Percentiles rank a stretch among this genome's conserved stretches.
These are phyloP conservation scores for Thecocarcelia acutangulata DNA, from an alignment of 2,888 invertebrate genomes.

Conservation along the genomic window DNA sequence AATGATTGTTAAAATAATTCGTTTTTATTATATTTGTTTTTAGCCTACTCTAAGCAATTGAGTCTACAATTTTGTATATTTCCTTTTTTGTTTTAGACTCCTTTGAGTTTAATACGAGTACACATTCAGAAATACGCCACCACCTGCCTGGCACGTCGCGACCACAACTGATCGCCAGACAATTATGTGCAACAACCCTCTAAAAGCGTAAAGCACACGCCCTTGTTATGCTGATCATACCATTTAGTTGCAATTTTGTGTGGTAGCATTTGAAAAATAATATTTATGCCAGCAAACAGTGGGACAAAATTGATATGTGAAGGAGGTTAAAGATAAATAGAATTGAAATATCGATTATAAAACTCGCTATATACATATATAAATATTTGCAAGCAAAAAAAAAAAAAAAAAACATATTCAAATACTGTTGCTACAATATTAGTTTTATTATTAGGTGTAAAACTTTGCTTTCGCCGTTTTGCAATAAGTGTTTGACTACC, in stretches of 20 bases:
- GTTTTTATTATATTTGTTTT: not conserved
- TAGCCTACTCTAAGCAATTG: slow-evolving; percentile 18
- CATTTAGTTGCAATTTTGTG: slow-evolving; percentile 41
- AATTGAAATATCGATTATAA: too few relatives aligned
- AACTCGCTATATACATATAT: too few relatives aligned
- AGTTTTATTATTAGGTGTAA: too few relatives aligned
- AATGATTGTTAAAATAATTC: slow-evolving; percentile 46
- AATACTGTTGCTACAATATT: too few relatives aligned
- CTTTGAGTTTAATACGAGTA: slow-evolving; percentile 35
- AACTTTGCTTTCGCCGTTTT: too few relatives aligned
- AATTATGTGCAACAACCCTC: slow-evolving; percentile 55
- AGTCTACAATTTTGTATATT: slow-evolving; percentile 40
- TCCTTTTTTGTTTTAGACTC: slow-evolving; percentile 29
- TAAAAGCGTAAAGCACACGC: slow-evolving; percentile 56
- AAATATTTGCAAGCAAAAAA: too few relatives aligned
- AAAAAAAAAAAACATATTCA: too few relatives aligned
- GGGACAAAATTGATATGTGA: not conserved
- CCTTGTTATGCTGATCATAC: slow-evolving; percentile 60
- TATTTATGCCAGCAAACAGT: slow-evolving; percentile 31
- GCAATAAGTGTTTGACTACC: too few relatives aligned
- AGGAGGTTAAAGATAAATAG: too few relatives aligned
- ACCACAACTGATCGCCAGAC: slow-evolving; percentile 58
- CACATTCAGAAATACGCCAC: slow-evolving; percentile 55
- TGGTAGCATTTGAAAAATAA: slow-evolving; percentile 62
- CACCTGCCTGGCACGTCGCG: slow-evolving; percentile 67